phyloP scores from a whole-genome alignment of 2,797 vertebrate genomes.

The Dromococcyx pavoninus region DNA sequence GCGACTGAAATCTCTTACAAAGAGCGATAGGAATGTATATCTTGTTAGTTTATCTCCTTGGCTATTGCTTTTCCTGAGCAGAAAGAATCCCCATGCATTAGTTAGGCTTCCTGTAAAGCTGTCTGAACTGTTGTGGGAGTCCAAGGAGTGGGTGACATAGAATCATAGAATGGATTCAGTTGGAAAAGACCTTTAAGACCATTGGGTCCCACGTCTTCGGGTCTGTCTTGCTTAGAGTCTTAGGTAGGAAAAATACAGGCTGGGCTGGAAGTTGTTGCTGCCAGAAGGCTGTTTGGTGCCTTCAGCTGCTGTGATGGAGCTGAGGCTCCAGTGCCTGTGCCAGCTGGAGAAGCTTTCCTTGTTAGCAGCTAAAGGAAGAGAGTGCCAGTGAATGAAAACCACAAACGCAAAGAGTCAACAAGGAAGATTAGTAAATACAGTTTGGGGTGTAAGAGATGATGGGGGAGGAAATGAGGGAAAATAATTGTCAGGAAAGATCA shows the following conservation, averaged over 20 bases:
- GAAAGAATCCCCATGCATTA: not conserved
- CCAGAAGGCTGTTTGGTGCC: not conserved
- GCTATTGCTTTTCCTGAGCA: not conserved
- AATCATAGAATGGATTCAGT: no score
- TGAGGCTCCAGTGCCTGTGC: not conserved
- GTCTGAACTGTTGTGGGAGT: not conserved
- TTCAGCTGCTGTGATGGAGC: not conserved
- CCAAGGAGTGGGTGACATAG: not conserved
- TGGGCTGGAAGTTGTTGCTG: not conserved
- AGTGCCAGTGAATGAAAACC: not conserved
- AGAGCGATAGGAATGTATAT: not conserved
- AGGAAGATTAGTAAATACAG: not conserved
- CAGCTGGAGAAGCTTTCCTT: not conserved
- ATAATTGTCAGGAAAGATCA: not conserved
- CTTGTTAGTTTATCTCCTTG: not conserved
- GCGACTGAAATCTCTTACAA: not conserved
- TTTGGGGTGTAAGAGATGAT: not conserved
- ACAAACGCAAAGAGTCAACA: not conserved
- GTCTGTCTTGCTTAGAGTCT: not conserved
- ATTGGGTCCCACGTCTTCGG: not conserved
- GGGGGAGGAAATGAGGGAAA: not conserved
- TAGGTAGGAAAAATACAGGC: not conserved
- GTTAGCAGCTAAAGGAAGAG: not conserved
- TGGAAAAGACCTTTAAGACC: no score
- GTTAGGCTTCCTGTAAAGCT: not conserved